These are phyloP conservation scores for Pachyramphus minor DNA, from an alignment of 2,113 vertebrate species.

Conservation along the genomic window DNA sequence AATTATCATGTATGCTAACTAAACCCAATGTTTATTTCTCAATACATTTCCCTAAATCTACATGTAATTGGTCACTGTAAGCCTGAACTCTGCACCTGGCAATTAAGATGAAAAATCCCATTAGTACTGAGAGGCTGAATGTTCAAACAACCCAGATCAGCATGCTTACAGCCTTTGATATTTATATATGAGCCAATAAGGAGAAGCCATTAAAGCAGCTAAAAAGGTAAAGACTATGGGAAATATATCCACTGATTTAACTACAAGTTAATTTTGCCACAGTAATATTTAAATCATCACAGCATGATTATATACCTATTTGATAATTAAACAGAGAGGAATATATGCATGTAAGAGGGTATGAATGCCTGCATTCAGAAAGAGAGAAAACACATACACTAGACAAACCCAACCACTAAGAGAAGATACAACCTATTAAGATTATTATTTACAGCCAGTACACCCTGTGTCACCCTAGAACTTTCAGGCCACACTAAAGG, in stretches of 20 bases:
- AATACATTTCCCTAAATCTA: neutral
- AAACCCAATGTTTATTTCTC: neutral
- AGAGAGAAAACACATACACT: neutral
- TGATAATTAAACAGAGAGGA: neutral
- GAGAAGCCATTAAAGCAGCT: neutral
- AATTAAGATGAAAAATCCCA: neutral
- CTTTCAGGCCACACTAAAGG: neutral
- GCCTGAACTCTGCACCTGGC: neutral
- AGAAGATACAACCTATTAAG: neutral
- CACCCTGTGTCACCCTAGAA: neutral
- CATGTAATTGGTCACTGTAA: neutral
- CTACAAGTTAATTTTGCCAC: neutral
- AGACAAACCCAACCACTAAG: neutral
- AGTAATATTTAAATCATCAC: neutral
- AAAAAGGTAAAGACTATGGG: neutral
- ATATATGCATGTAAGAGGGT: neutral
- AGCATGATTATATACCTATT: neutral
- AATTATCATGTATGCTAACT: neutral
- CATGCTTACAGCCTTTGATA: neutral
- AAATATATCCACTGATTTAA: neutral
- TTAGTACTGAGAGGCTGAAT: neutral
- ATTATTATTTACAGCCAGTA: neutral
- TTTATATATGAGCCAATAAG: neutral
- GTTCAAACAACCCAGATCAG: neutral
- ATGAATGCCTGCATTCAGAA: neutral